These are phyloP conservation scores for Probaryconus sp. DNA, from an alignment of 1,140 invertebrate species.

Conservation along the genomic window DNA sequence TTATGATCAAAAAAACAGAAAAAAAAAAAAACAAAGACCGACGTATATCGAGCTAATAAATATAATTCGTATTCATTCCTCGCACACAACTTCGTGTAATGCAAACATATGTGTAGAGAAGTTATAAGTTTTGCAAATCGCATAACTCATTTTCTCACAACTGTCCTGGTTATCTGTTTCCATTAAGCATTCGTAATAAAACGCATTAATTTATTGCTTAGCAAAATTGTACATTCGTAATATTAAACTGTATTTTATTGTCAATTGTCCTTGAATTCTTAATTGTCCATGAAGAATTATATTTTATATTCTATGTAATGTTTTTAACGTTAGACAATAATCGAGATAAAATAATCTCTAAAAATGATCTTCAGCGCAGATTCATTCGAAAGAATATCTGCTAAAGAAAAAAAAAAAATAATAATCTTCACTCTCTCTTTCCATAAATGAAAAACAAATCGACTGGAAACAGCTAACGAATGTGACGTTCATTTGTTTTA, in stretches of 20 bases:
- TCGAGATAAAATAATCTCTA: too few species aligned
- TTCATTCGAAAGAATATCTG: too few species aligned
- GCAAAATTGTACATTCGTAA: background rate
- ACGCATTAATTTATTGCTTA: background rate
- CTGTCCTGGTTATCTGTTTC: conserved; percentile 11
- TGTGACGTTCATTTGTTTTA: conserved; percentile 27
- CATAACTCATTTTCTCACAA: conserved; percentile 16
- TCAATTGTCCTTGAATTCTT: too few species aligned
- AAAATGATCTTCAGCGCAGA: too few species aligned
- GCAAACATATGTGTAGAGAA: conserved; percentile 10
- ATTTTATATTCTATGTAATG: too few species aligned
- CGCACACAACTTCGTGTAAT: conserved; percentile 17
- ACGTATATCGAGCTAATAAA: conserved; percentile 18
- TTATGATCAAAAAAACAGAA: background rate
- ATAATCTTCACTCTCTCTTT: too few species aligned
- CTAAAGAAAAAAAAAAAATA: too few species aligned
- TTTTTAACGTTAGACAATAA: too few species aligned
- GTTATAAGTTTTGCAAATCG: conserved; percentile 16
- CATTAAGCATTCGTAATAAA: conserved; percentile 13
- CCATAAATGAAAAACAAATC: too few species aligned
- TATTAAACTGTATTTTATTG: too few species aligned
- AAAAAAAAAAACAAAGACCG: conserved; percentile 19
- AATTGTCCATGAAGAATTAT: too few species aligned
- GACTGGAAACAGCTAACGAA: too few species aligned
- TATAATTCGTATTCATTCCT: conserved; percentile 30